Evolutionary conservation across 2,888 invertebrate species (phyloP).

Genomic region (Germaria angustata): DNA sequence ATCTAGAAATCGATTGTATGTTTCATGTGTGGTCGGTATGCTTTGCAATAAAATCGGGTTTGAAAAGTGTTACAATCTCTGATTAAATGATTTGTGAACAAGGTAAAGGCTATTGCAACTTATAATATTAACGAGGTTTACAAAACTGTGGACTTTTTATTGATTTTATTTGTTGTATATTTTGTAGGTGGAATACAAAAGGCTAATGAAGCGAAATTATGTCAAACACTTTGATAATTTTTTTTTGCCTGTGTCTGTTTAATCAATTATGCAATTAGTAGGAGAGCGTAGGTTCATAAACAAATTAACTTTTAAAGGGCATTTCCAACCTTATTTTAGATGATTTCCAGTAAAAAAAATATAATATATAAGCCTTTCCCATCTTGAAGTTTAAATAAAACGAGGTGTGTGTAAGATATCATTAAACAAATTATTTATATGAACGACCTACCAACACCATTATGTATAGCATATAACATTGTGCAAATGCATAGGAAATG

Average conservation of each 20-base stretch:
- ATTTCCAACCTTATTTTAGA: too few species aligned
- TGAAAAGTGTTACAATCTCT: constrained; percentile 51
- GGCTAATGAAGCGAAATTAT: not conserved
- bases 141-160: constrained; percentile 24
- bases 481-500: too few species aligned
- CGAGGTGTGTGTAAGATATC: too few species aligned
- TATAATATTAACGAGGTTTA: constrained; percentile 41
- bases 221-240: not conserved
- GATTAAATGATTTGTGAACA: constrained; percentile 41
- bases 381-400: too few species aligned
- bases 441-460: too few species aligned
- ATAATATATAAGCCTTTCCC: too few species aligned
- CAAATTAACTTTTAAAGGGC: too few species aligned
- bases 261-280: not conserved
- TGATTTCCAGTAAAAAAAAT: too few species aligned
- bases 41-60: constrained; percentile 41
- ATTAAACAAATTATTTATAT: too few species aligned
- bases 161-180: constrained; percentile 16
- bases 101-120: constrained; percentile 63
- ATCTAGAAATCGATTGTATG: not conserved
- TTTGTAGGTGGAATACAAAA: constrained; percentile 25
- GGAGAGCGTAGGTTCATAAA: too few species aligned
- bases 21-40: constrained; percentile 42
- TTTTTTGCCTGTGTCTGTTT: not conserved
- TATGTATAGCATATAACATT: too few species aligned